Conservation (phyloP, 2,113 vertebrate species). For the Anolis sagrei region DNA sequence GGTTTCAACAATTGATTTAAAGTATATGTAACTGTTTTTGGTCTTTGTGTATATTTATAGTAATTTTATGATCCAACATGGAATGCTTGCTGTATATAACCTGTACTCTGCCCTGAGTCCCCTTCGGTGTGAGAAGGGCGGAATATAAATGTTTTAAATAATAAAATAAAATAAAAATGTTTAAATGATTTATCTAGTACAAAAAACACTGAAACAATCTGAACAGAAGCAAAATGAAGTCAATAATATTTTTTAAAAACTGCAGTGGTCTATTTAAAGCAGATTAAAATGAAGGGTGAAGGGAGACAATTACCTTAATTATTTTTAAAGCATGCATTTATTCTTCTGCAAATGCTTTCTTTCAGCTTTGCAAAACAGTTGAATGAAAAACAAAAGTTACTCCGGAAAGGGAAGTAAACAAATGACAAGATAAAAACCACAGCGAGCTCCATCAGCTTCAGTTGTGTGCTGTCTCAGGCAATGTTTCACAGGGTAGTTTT, state of each 20-base stretch:
- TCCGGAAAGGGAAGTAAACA: constrained; percentile 1
- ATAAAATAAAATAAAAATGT: not conserved
- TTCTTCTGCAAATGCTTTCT: not conserved
- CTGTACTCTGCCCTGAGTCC: too few species aligned
- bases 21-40: too few species aligned
- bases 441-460: not conserved
- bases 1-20: too few species aligned
- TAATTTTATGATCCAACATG: too few species aligned
- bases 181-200: not conserved
- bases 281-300: not conserved
- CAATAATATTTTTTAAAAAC: not conserved
- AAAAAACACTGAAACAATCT: not conserved
- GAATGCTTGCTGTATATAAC: too few species aligned
- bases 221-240: not conserved
- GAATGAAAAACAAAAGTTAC: not conserved
- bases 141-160: too few species aligned
- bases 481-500: not conserved
- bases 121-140: too few species aligned
- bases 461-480: not conserved
- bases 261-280: not conserved
- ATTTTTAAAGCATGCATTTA: not conserved
- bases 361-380: not conserved
- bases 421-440: not conserved
- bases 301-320: not conserved
- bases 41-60: too few species aligned